Base-by-base conservation (phyloP, 2,888 invertebrate species). In the Hartigia nigra region DNA sequence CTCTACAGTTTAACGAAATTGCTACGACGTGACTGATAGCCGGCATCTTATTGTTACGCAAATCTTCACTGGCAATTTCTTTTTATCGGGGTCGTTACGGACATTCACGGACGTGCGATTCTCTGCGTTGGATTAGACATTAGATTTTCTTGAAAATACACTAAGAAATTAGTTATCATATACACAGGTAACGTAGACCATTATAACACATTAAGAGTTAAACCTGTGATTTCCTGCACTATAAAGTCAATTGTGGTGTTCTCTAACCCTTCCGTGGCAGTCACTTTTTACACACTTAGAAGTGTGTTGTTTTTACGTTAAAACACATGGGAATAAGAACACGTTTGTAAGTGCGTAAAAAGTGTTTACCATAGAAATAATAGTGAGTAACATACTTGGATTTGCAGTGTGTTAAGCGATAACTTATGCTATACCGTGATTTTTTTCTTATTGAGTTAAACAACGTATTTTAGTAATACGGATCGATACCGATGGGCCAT, bases 1-100 rank as follows among this genome's bases (percentile, higher is more conserved):
- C 31, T 32, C 34, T 34, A 36, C 76, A 72, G 78, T 79, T 79
- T 35, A 76, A 74, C 76, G 69, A 79, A 79, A 79, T 79, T 79
- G 78, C 76, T 76, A 79, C 78, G 78, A 79, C 76, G 74, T 76
- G 78, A 79, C 76, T 74, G 78, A 79, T 74, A 76, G 76, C 74
- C 69, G 76, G 37, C 76, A 31, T 79, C 78, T 76, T 72, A 83
- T 81, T 78, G 80, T 78, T 79, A 82, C 74, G 82, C 80, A 79
- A 81, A 84, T 82, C 81, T 76, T 76, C 76, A 69, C 69, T 55
- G 74, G 39, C 74, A 76, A 70, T 81, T 82, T 74, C 70, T 76
- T 78, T 81, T 83, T 79, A 83, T 83, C 75, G 79, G 74, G 75
- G 78, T 81, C 79, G 76, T 80, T 72, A 72, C 72, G 12, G 32